These are phyloP conservation scores for Sebastes vulpes DNA, from an alignment of 2,797 vertebrate species.

Conservation along the genomic window DNA sequence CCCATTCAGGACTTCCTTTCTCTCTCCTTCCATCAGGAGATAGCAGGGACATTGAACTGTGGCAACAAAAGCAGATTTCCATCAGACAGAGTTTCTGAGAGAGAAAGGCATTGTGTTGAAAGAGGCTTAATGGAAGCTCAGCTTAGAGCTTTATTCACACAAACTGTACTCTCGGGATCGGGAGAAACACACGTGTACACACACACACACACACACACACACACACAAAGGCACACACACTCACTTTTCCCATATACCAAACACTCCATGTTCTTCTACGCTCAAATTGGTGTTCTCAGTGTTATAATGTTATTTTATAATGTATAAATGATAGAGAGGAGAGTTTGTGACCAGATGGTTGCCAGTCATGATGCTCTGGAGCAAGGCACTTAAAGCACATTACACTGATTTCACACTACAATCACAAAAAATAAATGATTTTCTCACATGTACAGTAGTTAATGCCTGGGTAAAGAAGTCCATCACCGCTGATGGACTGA, in stretches of 20 bases:
- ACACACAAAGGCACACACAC: conserved; percentile 14
- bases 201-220: conserved; percentile 16
- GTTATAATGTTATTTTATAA: conserved; percentile 23
- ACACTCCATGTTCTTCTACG: conserved; percentile 30
- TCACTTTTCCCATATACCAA: conserved; percentile 42
- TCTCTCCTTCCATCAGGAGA: conserved; percentile 79
- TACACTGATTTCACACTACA: conserved; percentile 6
- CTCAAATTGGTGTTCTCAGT: conserved; percentile 40
- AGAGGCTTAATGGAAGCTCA: conserved; percentile 79
- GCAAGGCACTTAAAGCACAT: conserved; percentile 51
- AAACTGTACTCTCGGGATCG: conserved; percentile 69
- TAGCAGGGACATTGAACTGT: conserved; percentile 77
- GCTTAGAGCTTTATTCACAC: conserved; percentile 76
- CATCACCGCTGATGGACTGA: neutral
- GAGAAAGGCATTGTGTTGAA: conserved; percentile 77
- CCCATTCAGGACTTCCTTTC: conserved; percentile 76
- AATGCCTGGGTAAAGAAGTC: neutral
- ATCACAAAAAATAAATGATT: neutral
- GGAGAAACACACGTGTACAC: conserved; percentile 43
- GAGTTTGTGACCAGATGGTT: conserved; percentile 51
- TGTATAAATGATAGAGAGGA: conserved; percentile 28
- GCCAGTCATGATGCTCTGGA: conserved; percentile 3
- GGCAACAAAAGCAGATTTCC: conserved; percentile 85
- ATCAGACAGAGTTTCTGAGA: conserved; percentile 77
- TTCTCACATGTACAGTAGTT: neutral